Percentiles rank a stretch among this genome's conserved stretches.
These are phyloP conservation scores for Linnaemya vulpina DNA, from an alignment of 2,888 invertebrate genomes.

Conservation along the genomic window DNA sequence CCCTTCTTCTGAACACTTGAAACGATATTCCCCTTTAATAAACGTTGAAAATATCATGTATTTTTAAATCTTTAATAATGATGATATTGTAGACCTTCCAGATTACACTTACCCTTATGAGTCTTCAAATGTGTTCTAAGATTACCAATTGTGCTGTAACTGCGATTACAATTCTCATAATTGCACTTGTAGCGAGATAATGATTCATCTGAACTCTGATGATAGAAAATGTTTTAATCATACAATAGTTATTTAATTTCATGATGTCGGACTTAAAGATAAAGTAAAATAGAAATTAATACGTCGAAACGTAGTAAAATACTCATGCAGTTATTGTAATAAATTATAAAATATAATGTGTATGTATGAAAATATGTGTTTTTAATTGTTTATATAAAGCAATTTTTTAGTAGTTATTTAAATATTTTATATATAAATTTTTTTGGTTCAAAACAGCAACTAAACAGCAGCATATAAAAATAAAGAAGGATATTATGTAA, in stretches of 20 bases:
- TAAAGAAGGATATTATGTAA: conserved; percentile 8
- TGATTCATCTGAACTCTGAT: conserved; percentile 81
- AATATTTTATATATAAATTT: not conserved
- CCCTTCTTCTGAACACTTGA: conserved; percentile 93
- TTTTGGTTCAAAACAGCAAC: conserved; percentile 45
- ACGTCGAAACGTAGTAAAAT: not conserved
- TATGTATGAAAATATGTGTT: not conserved
- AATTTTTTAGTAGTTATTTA: conserved; percentile 14
- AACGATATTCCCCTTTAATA: conserved; percentile 93
- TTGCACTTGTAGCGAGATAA: conserved; percentile 91
- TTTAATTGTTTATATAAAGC: not conserved
- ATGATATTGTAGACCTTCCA: not conserved
- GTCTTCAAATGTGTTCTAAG: conserved; percentile 97
- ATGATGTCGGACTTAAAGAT: not conserved
- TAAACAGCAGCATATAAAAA: conserved; percentile 47
- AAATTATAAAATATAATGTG: conserved; percentile 4
- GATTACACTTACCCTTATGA: conserved; percentile 89
- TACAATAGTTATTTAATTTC: too few relatives aligned
- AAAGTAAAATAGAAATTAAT: not conserved
- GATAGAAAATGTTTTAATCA: conserved; percentile 7
- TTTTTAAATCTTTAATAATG: not conserved
- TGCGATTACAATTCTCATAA: conserved; percentile 93
- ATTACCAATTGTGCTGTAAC: conserved; percentile 97
- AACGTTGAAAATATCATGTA: not conserved
- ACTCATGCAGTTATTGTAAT: not conserved